Conservation (phyloP, 2,113 vertebrate species). For the Saiga tatarica region DNA sequence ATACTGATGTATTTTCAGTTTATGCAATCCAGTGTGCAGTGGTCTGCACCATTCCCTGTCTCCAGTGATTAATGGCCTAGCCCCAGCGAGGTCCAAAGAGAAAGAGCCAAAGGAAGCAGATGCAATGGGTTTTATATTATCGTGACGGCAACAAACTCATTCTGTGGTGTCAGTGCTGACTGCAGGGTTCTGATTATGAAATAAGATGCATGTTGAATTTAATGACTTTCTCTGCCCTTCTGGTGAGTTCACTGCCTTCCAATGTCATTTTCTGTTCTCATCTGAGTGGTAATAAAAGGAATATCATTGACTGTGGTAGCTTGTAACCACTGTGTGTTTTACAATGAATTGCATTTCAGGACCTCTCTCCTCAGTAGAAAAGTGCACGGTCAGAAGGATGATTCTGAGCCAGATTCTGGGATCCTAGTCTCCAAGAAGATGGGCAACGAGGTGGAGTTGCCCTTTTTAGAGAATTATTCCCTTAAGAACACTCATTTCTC, state of each 20-base stretch:
- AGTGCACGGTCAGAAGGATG: slow-evolving; percentile 72
- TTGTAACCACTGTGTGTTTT: slow-evolving; percentile 84
- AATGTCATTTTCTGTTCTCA: slow-evolving; percentile 86
- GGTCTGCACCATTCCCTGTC: slow-evolving; percentile 79
- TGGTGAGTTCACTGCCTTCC: slow-evolving; percentile 84
- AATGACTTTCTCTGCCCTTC: slow-evolving; percentile 87
- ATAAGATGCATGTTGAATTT: slow-evolving; percentile 86
- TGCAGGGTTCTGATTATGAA: slow-evolving; percentile 87
- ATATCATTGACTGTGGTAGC: slow-evolving; percentile 82
- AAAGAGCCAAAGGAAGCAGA: slow-evolving; percentile 82
- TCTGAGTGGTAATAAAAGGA: slow-evolving; percentile 87
- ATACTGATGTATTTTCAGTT: slow-evolving; percentile 82
- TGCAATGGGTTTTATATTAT: slow-evolving; percentile 83
- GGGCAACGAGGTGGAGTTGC: slow-evolving; percentile 57
- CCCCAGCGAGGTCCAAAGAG: slow-evolving; percentile 77
- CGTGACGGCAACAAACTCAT: slow-evolving; percentile 84
- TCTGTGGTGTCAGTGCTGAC: slow-evolving; percentile 83
- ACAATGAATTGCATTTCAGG: slow-evolving; percentile 84
- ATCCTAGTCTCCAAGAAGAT: slow-evolving; percentile 45
- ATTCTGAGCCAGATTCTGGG: slow-evolving; percentile 68
- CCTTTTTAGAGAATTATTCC: slow-evolving; percentile 41
- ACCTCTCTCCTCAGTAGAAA: slow-evolving; percentile 81
- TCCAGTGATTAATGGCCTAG: slow-evolving; percentile 83
- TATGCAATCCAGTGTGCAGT: slow-evolving; percentile 78
- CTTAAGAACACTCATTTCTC: slow-evolving; percentile 62